A percentile compares a stretch with the other conserved stretches of the same genome.
Evolutionary conservation across 2,888 invertebrate genomes (phyloP).

Genomic region (Agonopterix heracliana): DNA sequence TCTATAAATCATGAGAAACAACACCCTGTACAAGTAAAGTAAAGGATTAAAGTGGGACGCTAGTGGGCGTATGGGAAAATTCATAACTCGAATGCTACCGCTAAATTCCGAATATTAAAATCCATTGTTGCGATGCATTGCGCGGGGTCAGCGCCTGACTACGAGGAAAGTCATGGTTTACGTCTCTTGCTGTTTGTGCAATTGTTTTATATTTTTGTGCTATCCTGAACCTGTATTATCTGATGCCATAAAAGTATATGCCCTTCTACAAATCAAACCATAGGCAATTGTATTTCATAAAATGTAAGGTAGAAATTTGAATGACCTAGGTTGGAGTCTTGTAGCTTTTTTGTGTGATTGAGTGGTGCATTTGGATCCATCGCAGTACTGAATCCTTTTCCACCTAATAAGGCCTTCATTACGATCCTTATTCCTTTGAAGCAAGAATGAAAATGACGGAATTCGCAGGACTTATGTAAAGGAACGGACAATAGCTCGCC

Average conservation of each 20-base stretch:
- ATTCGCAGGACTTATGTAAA: too few species aligned
- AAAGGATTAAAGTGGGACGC: constrained; percentile 7
- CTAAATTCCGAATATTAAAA: constrained; percentile 29
- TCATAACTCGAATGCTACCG: constrained; percentile 15
- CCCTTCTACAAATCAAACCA: background rate
- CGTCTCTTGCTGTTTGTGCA: constrained; percentile 38
- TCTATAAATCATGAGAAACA: too few species aligned
- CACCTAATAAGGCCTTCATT: too few species aligned
- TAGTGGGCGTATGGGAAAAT: constrained; percentile 13
- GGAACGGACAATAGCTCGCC: constrained; percentile 27
- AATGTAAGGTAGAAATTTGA: constrained; percentile 9
- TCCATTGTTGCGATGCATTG: constrained; percentile 33
- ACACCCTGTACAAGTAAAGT: background rate
- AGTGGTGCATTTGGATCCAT: constrained; percentile 36
- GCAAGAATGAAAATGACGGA: too few species aligned
- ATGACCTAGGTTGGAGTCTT: background rate
- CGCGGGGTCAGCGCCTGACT: constrained; percentile 37
- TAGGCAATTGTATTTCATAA: background rate
- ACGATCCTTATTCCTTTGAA: too few species aligned
- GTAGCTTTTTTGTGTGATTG: constrained; percentile 15
- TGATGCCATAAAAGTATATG: background rate
- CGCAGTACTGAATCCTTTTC: constrained; percentile 20
- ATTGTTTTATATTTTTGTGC: constrained; percentile 69
- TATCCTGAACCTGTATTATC: constrained; percentile 13
- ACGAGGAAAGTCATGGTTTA: constrained; percentile 2